Evolutionary conservation across 2,113 vertebrate species (phyloP), one percentile per base, ranked within the genome.

Genomic region (Mohoua ochrocephala): DNA sequence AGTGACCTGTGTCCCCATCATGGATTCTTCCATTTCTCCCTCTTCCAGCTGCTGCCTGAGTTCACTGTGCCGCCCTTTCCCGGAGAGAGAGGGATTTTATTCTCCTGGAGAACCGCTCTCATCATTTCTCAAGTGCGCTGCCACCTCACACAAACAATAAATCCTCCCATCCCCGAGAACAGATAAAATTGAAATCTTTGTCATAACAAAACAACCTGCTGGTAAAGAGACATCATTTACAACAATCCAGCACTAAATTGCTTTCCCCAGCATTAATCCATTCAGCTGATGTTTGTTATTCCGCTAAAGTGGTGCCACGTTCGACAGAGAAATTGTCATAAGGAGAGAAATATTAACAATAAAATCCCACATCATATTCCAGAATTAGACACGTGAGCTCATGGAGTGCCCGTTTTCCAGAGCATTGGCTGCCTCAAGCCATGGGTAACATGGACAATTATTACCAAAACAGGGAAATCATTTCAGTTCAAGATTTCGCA

Each of bases 151-250:
- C 71, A 59, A 85, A 85, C 74, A 87, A 83, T 81, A 95, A 95
- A 95, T 67, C 94, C 78, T 93, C 84, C 61, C 87, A 83, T 89
- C 74, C 35, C 56, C 0, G 3, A 53, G 68, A 90, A 77, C 26
- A 67, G 84, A 89, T 57, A 45, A 85, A 94, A 96, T 69, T 90
- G 91, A 95, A 95, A 85, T 86, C 85, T 91, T 56, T 94, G 92
- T 85, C 91, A 93, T 71, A 93, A 96, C 87, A 95, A 95, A 94
- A 79, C 71, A 95, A 90, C 74, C 92, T 90, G 91, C 75, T 83
- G 84, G 85, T 73, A 92, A 96, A 91, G 79, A 78, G 92, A 85
- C 70, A 53, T 91, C 65, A 94, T 89, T 94, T 96, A 91, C 87
- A 93, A 57, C 89, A 93, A 95, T 57, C 75, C 78, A 56, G 79